These are phyloP conservation scores for Orchestes rusci DNA, from an alignment of 2,888 invertebrate genomes.

Conservation along the genomic window DNA sequence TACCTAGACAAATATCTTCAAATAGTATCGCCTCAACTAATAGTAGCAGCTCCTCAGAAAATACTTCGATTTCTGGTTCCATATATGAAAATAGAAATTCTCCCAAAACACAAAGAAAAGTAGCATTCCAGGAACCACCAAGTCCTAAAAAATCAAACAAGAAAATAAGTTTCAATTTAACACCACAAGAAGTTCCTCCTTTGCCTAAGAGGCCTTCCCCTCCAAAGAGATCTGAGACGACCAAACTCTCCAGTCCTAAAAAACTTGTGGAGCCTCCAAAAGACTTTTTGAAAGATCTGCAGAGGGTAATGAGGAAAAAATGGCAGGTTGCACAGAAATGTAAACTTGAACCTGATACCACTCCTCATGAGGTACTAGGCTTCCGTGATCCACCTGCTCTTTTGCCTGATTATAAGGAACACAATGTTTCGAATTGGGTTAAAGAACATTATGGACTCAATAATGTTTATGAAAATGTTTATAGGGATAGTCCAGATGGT, in stretches of 20 bases:
- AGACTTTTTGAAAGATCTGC: constrained; percentile 81
- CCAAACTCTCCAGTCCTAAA: constrained; percentile 68
- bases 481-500: constrained; percentile 42
- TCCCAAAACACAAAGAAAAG: constrained; percentile 51
- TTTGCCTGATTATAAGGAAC: constrained; percentile 67
- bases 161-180: constrained; percentile 59
- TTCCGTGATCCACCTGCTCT: constrained; percentile 77
- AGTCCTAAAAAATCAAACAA: constrained; percentile 51
- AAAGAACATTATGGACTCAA: constrained; percentile 75
- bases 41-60: constrained; percentile 43
- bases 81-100: constrained; percentile 51
- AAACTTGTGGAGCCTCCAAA: constrained; percentile 70
- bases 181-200: constrained; percentile 49
- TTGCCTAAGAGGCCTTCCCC: constrained; percentile 64
- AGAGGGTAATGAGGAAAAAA: constrained; percentile 88
- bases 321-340: constrained; percentile 92
- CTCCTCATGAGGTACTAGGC: constrained; percentile 85
- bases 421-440: constrained; percentile 85
- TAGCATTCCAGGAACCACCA: constrained; percentile 56
- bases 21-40: constrained; percentile 49
- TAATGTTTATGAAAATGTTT: constrained; percentile 73
- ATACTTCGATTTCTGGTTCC: constrained; percentile 39
- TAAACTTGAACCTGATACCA: constrained; percentile 78
- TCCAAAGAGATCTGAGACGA: constrained; percentile 69
- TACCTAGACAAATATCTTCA: constrained; percentile 53